Base-by-base conservation (phyloP, 2,113 vertebrate genomes). In the Nycticebus coucang region DNA sequence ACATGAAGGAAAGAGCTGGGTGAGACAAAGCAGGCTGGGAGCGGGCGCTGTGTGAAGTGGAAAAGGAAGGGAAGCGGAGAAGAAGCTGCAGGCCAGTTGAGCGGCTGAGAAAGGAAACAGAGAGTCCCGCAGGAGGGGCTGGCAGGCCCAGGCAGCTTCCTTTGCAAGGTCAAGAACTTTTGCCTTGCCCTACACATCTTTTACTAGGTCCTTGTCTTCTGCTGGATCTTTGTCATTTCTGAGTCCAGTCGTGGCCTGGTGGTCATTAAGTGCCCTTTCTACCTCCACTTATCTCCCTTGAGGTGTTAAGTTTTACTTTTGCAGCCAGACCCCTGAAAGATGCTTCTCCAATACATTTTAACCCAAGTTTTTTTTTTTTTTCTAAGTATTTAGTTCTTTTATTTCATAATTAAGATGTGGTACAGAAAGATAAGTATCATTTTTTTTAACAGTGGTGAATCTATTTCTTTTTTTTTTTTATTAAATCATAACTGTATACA, bases 391-490 rank as follows among this genome's bases (percentile, higher is more conserved):
- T 8, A 45, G 22, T 33, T 69, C 11, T 64, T 93, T 88, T 15
- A 57, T 89, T 71, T 74, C 53, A 7, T 86, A 7, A 26, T 37
- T 13, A 95, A 93, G 28, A 24, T 84, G 71, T 3, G 30, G 1
- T 8, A 55, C 18, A 57, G 74, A 33, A 96, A 71, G n/a, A 71
- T 6, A 45, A 50, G 15, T 75, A 45, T 19, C 35, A 41, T 28
- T 89, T 69, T 81, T 18, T 69, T 53, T 82, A 71, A 28, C 75
- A 74, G 30, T n/a, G 5, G 1, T 78, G 19, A 57, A 0, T 57
- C 9, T 84, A 35, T 62, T 91, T 95, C 37, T 95, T 93, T 11
- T 72, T n/a, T n/a, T n/a, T n/a, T n/a, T n/a, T n/a, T n/a, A n/a
- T n/a, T n/a, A n/a, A n/a, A n/a, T n/a, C n/a, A n/a, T n/a, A n/a